These are phyloP conservation scores for Haplochromis burtoni DNA, from an alignment of 2,113 vertebrate species.

Conservation along the genomic window DNA sequence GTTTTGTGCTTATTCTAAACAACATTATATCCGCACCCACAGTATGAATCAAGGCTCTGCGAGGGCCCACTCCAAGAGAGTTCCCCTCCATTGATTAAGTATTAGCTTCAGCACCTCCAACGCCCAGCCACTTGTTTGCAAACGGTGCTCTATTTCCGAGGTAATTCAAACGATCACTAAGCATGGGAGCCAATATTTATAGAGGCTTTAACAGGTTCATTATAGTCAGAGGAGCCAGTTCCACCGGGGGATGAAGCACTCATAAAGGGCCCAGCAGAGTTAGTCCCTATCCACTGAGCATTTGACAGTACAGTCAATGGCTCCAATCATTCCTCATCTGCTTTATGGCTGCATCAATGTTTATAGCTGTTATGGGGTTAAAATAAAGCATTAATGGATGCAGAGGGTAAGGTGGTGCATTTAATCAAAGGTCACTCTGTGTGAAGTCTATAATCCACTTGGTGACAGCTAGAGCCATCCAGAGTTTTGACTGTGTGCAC, in stretches of 20 bases:
- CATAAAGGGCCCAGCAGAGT: slow-evolving; percentile 53
- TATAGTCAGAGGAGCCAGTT: slow-evolving; percentile 53
- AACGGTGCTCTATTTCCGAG: slow-evolving; percentile 25
- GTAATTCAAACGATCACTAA: slow-evolving; percentile 56
- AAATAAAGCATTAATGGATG: slow-evolving; percentile 53
- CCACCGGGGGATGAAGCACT: slow-evolving; percentile 32
- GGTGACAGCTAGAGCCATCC: slow-evolving; percentile 19
- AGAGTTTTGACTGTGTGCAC: background rate
- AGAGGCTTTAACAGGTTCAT: slow-evolving; percentile 68
- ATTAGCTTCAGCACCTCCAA: slow-evolving; percentile 46
- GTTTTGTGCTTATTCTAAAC: slow-evolving; percentile 42
- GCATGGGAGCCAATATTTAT: slow-evolving; percentile 66
- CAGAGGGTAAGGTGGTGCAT: slow-evolving; percentile 15
- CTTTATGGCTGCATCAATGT: slow-evolving; percentile 59
- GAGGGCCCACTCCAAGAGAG: slow-evolving; percentile 29
- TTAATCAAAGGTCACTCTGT: slow-evolving; percentile 42
- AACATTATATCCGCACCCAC: slow-evolving; percentile 11
- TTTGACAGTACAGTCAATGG: slow-evolving; percentile 63
- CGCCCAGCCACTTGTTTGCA: slow-evolving; percentile 58
- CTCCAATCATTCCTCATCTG: slow-evolving; percentile 65
- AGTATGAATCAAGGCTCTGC: slow-evolving; percentile 21
- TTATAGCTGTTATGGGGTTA: slow-evolving; percentile 65
- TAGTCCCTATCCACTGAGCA: slow-evolving; percentile 31
- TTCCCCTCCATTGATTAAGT: slow-evolving; percentile 59
- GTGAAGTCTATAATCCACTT: slow-evolving; percentile 44